phyloP scores from a whole-genome alignment of 2,888 invertebrate species.

The Gari tellinella region DNA sequence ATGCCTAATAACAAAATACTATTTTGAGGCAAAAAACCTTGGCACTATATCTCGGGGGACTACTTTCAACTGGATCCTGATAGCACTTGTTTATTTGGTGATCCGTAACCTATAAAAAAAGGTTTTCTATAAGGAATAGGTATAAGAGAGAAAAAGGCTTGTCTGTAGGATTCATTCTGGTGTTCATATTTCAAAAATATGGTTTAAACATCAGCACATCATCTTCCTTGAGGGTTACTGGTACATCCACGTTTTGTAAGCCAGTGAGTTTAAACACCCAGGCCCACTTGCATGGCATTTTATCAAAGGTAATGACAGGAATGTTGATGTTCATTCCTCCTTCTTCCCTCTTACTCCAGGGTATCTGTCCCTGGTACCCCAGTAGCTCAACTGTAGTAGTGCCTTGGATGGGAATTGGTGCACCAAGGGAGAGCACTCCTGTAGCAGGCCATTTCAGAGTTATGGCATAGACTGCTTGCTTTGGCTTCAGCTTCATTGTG shows the following conservation, averaged over 20 bases:
- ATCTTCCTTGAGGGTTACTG: too few relatives aligned
- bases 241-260: conserved; percentile 28
- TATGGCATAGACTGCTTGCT: conserved; percentile 88
- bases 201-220: too few relatives aligned
- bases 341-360: conserved; percentile 42
- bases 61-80: too few relatives aligned
- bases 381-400: conserved; percentile 85
- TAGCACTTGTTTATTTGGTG: too few relatives aligned
- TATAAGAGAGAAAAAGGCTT: too few relatives aligned
- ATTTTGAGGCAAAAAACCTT: too few relatives aligned
- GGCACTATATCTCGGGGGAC: too few relatives aligned
- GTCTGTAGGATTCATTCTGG: too few relatives aligned
- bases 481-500: conserved; percentile 67
- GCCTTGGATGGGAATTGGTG: conserved; percentile 80
- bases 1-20: too few relatives aligned
- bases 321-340: conserved; percentile 76
- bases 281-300: conserved; percentile 78
- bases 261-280: conserved; percentile 80
- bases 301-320: conserved; percentile 69
- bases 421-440: conserved; percentile 86
- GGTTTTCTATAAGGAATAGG: too few relatives aligned
- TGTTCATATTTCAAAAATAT: too few relatives aligned
- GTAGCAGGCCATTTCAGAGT: conserved; percentile 89
- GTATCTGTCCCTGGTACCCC: conserved; percentile 84
- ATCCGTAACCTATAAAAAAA: too few relatives aligned